Conservation (phyloP, 1,140 invertebrate genomes). For the Zophobas atratus region DNA sequence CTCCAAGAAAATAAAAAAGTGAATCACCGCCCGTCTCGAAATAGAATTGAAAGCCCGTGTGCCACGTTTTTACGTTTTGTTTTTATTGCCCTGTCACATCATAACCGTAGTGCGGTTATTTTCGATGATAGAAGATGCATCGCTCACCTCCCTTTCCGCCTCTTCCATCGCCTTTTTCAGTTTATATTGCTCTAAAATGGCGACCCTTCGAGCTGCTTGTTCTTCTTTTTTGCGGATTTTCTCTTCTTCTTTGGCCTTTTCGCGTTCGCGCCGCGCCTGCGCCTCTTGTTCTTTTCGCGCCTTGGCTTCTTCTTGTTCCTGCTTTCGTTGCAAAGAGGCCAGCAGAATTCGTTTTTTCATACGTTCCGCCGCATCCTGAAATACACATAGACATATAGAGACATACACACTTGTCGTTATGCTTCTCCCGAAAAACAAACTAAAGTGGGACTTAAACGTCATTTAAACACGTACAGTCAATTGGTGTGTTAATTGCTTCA, state of each 20-base stretch:
- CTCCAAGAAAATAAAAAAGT: too few relatives aligned
- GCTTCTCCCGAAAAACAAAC: slow-evolving; percentile 1
- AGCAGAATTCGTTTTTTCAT: slow-evolving; percentile 93
- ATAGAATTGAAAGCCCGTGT: slow-evolving; percentile 3
- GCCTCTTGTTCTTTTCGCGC: slow-evolving; percentile 89
- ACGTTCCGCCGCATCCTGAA: slow-evolving; percentile 89
- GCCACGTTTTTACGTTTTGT: slow-evolving; percentile 15
- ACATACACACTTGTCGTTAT: too few relatives aligned
- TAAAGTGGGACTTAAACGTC: too few relatives aligned
- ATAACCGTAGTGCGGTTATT: slow-evolving; percentile 37
- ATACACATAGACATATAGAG: slow-evolving; percentile 71
- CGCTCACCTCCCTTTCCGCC: slow-evolving; percentile 86
- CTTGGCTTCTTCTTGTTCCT: slow-evolving; percentile 90
- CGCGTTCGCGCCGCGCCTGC: slow-evolving; percentile 82
- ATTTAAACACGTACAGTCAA: too few relatives aligned
- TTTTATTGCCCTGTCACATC: slow-evolving; percentile 8
- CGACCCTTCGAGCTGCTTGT: slow-evolving; percentile 87
- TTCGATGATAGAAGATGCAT: slow-evolving; percentile 29
- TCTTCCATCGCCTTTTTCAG: slow-evolving; percentile 95
- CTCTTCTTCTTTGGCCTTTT: slow-evolving; percentile 89
- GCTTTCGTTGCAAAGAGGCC: slow-evolving; percentile 87
- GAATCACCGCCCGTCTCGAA: neutral
- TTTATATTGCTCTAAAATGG: slow-evolving; percentile 95
- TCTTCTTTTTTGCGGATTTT: slow-evolving; percentile 91
- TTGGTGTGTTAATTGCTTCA: too few relatives aligned